Percentiles rank a stretch among this genome's conserved stretches.
Evolutionary conservation across 1,140 invertebrate species (phyloP).

Genomic region (Condylostylus longicornis): DNA sequence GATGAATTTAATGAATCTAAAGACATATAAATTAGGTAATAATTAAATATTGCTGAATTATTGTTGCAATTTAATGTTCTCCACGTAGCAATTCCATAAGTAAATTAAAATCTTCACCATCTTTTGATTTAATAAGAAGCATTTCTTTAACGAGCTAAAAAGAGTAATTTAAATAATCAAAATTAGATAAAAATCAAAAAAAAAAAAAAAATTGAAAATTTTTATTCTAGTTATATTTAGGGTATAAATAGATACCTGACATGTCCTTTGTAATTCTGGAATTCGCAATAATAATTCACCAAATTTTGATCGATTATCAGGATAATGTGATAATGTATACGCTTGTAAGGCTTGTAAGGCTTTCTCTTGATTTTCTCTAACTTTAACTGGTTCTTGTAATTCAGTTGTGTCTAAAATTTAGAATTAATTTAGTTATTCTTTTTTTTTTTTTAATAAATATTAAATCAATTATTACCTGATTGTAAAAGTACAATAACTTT

Average conservation of each 20-base stretch:
- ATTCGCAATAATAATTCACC: constrained; percentile 83
- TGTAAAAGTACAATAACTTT: constrained; percentile 89
- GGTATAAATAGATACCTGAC: constrained; percentile 50
- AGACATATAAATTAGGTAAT: too few relatives aligned
- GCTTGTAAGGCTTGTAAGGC: constrained; percentile 81
- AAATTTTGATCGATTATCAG: constrained; percentile 84
- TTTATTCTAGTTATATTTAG: too few relatives aligned
- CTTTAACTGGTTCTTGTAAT: constrained; percentile 78
- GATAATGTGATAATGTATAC: constrained; percentile 83
- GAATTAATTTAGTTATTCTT: neutral
- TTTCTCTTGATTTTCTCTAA: constrained; percentile 83
- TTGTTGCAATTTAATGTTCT: constrained; percentile 55
- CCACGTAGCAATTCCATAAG: constrained; percentile 88
- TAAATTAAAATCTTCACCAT: constrained; percentile 83
- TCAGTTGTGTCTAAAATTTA: constrained; percentile 63
- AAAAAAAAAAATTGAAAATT: neutral
- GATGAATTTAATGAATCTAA: too few relatives aligned
- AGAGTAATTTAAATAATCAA: neutral
- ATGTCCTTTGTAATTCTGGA: constrained; percentile 85
- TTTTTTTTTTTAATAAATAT: neutral
- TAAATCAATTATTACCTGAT: constrained; percentile 61
- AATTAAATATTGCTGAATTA: too few relatives aligned
- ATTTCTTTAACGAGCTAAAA: constrained; percentile 79
- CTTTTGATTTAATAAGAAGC: constrained; percentile 67
- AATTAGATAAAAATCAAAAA: neutral